Evolutionary conservation across 2,888 invertebrate species (phyloP).

Genomic region (Aporophyla nigra): DNA sequence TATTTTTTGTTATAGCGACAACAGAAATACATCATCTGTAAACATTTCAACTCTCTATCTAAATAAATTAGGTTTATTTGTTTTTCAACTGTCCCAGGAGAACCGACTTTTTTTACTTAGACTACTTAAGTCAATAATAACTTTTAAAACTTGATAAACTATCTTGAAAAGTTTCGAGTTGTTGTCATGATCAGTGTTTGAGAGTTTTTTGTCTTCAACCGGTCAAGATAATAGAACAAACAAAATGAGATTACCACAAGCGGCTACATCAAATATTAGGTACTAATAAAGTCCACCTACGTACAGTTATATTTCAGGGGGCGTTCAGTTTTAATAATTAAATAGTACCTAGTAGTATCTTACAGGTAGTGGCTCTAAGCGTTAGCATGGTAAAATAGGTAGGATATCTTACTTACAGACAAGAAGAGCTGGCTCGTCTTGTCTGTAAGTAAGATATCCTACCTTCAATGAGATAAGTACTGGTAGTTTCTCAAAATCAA

Average conservation of each 20-base stretch:
- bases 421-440: too few species aligned
- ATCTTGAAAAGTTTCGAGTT: not conserved
- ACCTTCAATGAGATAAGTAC: conserved; percentile 29
- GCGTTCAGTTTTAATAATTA: not conserved
- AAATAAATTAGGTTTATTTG: not conserved
- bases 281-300: not conserved
- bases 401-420: not conserved
- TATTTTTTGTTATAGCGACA: too few species aligned
- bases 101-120: not conserved
- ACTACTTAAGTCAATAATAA: too few species aligned
- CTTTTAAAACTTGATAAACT: not conserved
- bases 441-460: too few species aligned
- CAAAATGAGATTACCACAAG: not conserved
- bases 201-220: not conserved
- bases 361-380: not conserved
- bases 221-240: not conserved
- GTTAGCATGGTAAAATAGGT: not conserved
- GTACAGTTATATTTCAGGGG: not conserved
- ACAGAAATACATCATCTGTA: too few species aligned
- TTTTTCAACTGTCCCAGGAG: not conserved
- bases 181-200: not conserved
- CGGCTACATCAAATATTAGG: too few species aligned
- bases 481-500: conserved; percentile 28
- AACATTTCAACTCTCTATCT: too few species aligned
- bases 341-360: not conserved